A percentile compares a stretch with the other conserved stretches of the same genome.
These are phyloP conservation scores for Grallaria varia DNA, from an alignment of 2,113 vertebrate genomes.

Conservation along the genomic window DNA sequence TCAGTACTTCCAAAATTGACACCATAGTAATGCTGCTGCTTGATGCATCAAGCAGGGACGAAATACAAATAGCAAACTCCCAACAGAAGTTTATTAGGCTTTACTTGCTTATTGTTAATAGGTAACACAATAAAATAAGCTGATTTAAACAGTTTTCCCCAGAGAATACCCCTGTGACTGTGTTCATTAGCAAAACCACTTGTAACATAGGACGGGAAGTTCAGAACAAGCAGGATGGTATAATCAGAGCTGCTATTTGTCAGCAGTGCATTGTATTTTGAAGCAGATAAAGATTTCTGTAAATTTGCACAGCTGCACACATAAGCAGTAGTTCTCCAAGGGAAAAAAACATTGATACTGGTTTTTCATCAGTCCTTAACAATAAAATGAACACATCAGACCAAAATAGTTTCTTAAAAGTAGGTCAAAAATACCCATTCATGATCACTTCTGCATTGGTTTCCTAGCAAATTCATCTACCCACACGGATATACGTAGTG, in stretches of 20 bases:
- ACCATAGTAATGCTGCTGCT: not conserved
- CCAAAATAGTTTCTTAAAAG: conserved; percentile 26
- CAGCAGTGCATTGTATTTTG: not conserved
- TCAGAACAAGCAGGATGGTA: not conserved
- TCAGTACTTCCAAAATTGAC: not conserved
- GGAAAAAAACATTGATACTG: not conserved
- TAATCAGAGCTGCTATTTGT: not conserved
- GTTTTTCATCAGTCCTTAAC: not conserved
- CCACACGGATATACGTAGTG: not conserved
- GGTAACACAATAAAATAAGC: not conserved
- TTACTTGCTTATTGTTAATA: not conserved
- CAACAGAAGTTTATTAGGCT: not conserved
- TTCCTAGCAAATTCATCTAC: conserved; percentile 50
- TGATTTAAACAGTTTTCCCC: not conserved
- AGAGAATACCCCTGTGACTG: not conserved
- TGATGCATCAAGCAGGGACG: not conserved
- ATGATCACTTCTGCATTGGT: conserved; percentile 32
- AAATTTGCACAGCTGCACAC: not conserved
- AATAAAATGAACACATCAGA: not conserved
- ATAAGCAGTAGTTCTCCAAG: not conserved
- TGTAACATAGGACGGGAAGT: not conserved
- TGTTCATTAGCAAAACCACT: not conserved
- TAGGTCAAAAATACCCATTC: conserved; percentile 34
- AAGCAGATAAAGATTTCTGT: not conserved
- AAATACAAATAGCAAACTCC: not conserved